A percentile compares a stretch with the other conserved stretches of the same genome.
These are phyloP conservation scores for Cyrtorhinus lividipennis DNA, from an alignment of 1,140 invertebrate genomes.

Conservation along the genomic window DNA sequence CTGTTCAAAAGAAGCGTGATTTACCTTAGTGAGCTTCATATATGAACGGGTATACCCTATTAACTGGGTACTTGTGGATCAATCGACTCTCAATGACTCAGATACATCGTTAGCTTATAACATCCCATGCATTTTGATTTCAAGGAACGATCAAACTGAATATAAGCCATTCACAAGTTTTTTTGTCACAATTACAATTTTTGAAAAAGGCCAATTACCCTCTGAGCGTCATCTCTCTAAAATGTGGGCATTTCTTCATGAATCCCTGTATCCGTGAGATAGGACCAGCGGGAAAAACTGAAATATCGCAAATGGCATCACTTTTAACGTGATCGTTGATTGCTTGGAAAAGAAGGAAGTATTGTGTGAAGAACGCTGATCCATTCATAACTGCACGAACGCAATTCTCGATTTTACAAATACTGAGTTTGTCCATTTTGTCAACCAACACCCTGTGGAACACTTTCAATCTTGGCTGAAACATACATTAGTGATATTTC, in stretches of 20 bases:
- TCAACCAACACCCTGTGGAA: background rate
- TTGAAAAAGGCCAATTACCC: too few relatives aligned
- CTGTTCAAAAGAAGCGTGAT: too few relatives aligned
- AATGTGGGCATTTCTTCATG: background rate
- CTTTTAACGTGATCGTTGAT: constrained; percentile 7
- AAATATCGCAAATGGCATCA: constrained; percentile 6
- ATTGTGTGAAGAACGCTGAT: background rate
- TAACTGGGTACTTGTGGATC: too few relatives aligned
- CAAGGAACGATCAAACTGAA: too few relatives aligned
- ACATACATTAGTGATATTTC: too few relatives aligned
- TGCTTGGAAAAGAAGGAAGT: background rate
- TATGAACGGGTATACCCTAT: too few relatives aligned
- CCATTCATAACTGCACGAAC: background rate
- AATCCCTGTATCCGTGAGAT: background rate
- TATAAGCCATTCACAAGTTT: too few relatives aligned
- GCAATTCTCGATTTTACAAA: background rate
- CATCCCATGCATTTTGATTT: too few relatives aligned
- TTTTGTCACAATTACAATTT: too few relatives aligned
- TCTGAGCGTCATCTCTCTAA: background rate
- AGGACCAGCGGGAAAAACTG: background rate
- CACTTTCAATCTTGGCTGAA: background rate
- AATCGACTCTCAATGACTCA: too few relatives aligned
- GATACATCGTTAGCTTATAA: too few relatives aligned
- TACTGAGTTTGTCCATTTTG: background rate
- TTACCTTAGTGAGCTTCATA: too few relatives aligned